phyloP scores from a whole-genome alignment of 2,888 invertebrate genomes.

The Trachelus iudaicus region DNA sequence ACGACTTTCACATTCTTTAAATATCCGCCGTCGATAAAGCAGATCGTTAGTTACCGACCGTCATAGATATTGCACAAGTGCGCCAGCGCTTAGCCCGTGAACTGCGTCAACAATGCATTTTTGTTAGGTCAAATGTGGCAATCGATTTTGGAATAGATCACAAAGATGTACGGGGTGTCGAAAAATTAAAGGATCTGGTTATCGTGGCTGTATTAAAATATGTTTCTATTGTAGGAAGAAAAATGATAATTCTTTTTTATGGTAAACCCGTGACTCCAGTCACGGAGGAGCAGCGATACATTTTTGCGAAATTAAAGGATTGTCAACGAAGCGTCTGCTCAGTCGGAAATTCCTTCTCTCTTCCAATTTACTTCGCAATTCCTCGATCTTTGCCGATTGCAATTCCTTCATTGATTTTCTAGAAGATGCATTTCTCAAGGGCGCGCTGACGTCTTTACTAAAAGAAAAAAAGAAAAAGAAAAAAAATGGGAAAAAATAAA shows the following conservation, averaged over 20 bases:
- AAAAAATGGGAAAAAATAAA: not conserved
- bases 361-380: not conserved
- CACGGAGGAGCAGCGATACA: not conserved
- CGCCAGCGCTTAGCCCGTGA: not conserved
- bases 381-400: not conserved
- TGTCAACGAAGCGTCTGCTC: not conserved
- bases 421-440: not conserved
- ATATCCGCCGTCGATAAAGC: not conserved
- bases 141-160: not conserved
- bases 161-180: not conserved
- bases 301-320: not conserved
- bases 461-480: not conserved
- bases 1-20: not conserved
- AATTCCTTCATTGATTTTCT: not conserved
- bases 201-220: not conserved
- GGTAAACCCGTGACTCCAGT: not conserved
- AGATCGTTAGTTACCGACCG: not conserved
- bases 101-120: not conserved
- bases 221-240: not conserved
- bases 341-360: not conserved
- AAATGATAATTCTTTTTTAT: not conserved
- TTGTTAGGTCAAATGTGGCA: not conserved
- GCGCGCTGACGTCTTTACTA: not conserved
- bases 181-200: not conserved
- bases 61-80: not conserved